Evolutionary conservation across 2,113 vertebrate genomes (phyloP).

Genomic region (Hipposideros armiger): DNA sequence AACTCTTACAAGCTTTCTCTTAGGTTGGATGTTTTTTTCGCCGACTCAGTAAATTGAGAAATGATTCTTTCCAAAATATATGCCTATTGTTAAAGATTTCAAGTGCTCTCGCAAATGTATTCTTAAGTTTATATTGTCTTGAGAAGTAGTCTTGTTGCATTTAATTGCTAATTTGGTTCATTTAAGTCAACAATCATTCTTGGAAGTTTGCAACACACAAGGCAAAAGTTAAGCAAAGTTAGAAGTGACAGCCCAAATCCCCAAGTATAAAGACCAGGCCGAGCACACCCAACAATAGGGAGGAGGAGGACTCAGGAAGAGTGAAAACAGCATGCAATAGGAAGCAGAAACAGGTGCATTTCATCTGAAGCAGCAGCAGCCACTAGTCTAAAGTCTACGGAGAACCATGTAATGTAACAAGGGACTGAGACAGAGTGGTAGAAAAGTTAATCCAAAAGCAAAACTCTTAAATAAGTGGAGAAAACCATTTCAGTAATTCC

Average conservation of each 20-base stretch:
- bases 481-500: neutral
- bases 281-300: neutral
- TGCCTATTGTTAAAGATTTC: neutral
- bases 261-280: neutral
- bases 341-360: neutral
- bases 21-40: too few species aligned
- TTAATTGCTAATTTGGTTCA: conserved; percentile 13
- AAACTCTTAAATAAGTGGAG: neutral
- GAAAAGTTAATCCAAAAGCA: neutral
- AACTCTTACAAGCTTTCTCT: too few species aligned
- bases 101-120: conserved; percentile 25
- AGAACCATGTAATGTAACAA: neutral
- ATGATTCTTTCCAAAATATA: conserved; percentile 11
- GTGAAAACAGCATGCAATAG: neutral
- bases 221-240: conserved; percentile 18
- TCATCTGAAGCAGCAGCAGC: neutral
- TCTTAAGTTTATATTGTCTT: conserved; percentile 40
- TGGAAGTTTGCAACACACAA: neutral
- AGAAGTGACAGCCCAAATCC: neutral
- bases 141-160: neutral
- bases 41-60: neutral
- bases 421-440: neutral
- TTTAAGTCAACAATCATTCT: neutral
- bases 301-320: neutral
- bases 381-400: neutral